Base-by-base conservation (phyloP, 2,888 invertebrate genomes). In the Bellardia pandia region DNA sequence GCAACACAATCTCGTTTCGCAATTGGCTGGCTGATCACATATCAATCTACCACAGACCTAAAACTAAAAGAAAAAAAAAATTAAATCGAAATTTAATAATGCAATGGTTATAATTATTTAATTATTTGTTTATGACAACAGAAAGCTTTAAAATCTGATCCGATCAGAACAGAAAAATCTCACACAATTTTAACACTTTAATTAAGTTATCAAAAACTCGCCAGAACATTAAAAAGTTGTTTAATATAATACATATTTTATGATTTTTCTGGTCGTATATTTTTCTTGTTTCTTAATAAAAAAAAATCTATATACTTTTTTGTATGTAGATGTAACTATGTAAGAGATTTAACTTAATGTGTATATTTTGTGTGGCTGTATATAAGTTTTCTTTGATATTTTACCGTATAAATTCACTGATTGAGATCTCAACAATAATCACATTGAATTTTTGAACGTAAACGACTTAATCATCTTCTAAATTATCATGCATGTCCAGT, bases 361-460 rank as follows among this genome's bases (percentile, higher is more conserved):
- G 30, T 23, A 33, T 48, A 60, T 23, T 40, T 60, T 45, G 37
- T 68, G 30, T 51, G 56, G 16, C 9, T 40, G 51, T 51, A 62
- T 51, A 62, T 40, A 33, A 23, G 62, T 56, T 56, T 62, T 64
- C 64, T 83, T 83, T 83, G 53, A 77, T 83, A 83, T 62, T 77
- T 72, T 64, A 83, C 83, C 76, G 71, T 83, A 56, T 69, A 64
- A 69, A 77, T 58, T 77, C n/a, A 71, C 72, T 64, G 77, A 84
- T 84, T 84, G 77, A 84, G 72, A 84, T 84, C 83, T 84, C 77
- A 77, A 77, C 64, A 77, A 78, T 84, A 84, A 77, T 77, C 83
- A 48, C 64, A 72, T 77, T 72, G 71, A 78, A 77, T 84, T 72
- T 84, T 58, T 66, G 56, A 77, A 77, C 77, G 71, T 78, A 76